Evolutionary conservation across 2,797 vertebrate species (phyloP), one percentile per base, ranked within the genome.

Genomic region (Adrianichthys oophorus): DNA sequence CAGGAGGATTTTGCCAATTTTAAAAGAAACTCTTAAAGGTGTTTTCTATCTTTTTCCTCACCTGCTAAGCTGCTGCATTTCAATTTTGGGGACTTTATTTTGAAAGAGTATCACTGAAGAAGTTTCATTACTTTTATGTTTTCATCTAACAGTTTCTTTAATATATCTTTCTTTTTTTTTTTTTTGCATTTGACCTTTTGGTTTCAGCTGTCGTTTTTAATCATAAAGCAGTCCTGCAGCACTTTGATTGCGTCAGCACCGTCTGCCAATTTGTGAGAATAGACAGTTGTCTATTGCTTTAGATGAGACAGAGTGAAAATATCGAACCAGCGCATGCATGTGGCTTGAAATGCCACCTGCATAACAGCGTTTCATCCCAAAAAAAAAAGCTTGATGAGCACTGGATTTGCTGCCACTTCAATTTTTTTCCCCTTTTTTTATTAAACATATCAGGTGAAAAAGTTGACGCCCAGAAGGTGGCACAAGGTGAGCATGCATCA

Each of bases 321-420:
- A 87, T 89, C 72, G 84, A 89, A 83, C 84, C 41, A 15, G 51
- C 58, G 78, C 73, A 45, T 79, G 80, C 63, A 60, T 64, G 78
- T 79, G 69, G 78, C 79, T 12, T 13, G 2, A 37, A 80, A 74
- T 67, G 70, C 50, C 59, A 50, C 74, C 61, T 32, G 74, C 85
- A 70, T 68, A 82, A 80, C 85, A 85, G 85, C 82, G 72, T 90
- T 89, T 89, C 68, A 85, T 80, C 84, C 89, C 5, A 46, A 21
- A 23, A 76, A 85, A 89, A 87, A 85, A 72, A 80, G 85, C 85
- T 76, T 56, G 76, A 82, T 56, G 73, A 70, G 82, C 82, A 87
- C 68, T 82, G 72, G 70, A 68, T 23, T 53, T 19, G 0, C 61
- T 61, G 54, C 10, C 1, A 64, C 85, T 72, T 80, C 62, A 82